Evolutionary conservation across 2,113 vertebrate genomes (phyloP), one percentile per base, ranked within the genome.

Genomic region (Caretta caretta): DNA sequence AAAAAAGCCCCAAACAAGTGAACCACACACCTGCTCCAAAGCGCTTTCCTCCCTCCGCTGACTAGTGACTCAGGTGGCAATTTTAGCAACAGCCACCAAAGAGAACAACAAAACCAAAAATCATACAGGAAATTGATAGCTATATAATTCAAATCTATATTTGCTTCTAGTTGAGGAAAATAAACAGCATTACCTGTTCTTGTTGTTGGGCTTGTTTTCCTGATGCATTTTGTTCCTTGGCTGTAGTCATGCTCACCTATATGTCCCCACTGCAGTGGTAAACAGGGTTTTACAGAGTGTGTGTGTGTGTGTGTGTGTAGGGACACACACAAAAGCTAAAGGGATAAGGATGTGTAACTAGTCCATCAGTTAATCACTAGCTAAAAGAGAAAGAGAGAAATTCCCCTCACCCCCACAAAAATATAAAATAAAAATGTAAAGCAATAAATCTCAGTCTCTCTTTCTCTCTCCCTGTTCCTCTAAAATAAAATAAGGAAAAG

Each of bases 201-300:
- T 99, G 99, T 97, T 99, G 99, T 12, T 99, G 99, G 97, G 96
- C 98, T 92, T 99, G 91, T 98, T 99, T 99, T 95, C 98, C 97
- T 93, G 99, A 97, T 89, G 98, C 98, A 90, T 96, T 98, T 93
- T 98, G 97, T 93, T 99, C 99, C 98, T 99, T 99, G 94, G 99
- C 99, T 65, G 99, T 99, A 97, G 99, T 99, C 99, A 99, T 99
- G 98, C 93, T 99, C 96, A 96, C 97, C 97, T 94, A 97, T 96
- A 97, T 95, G 95, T 95, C 95, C 96, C 90, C 96, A 92, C 96
- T 96, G 94, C 97, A 87, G 97, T 87, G 93, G 94, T 97, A 97
- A 98, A 89, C 49, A 92, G 95, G 96, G 42, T 95, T 94, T 93
- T 93, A 90, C 95, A 50, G 50, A 6, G 79, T 89, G 84, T 92